Evolutionary conservation across 1,140 invertebrate species (phyloP).

Genomic region (Dryas iulia): DNA sequence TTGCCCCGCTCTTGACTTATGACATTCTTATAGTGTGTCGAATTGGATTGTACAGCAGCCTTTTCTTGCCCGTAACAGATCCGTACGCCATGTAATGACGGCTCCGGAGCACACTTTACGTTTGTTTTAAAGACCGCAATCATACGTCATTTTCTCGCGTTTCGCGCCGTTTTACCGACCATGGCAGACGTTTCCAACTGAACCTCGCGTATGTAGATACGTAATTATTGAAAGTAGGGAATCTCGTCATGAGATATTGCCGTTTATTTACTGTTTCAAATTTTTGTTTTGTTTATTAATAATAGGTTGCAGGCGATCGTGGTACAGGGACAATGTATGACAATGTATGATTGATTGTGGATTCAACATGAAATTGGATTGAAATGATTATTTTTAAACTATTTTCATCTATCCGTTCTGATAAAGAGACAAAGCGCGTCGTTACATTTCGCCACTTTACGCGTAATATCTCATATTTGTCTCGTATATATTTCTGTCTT

Average conservation of each 20-base stretch:
- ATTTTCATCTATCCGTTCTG: no score
- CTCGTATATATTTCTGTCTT: no score
- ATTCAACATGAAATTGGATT: no score
- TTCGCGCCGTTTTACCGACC: slow-evolving; percentile 58
- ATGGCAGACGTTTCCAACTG: slow-evolving; percentile 25
- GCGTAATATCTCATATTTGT: no score
- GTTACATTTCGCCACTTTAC: no score
- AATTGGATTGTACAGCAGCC: slow-evolving; percentile 36
- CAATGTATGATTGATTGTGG: no score
- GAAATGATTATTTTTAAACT: no score
- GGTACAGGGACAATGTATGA: no score
- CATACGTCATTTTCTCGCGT: slow-evolving; percentile 68
- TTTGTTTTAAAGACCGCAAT: slow-evolving; percentile 68
- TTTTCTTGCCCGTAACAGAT: slow-evolving; percentile 39
- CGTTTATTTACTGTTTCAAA: slow-evolving; percentile 4
- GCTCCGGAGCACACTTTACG: slow-evolving; percentile 47
- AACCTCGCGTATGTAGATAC: slow-evolving; percentile 35
- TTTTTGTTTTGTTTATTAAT: neutral
- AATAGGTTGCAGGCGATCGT: no score
- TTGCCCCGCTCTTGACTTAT: slow-evolving; percentile 35
- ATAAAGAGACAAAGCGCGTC: no score
- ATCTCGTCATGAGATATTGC: slow-evolving; percentile 39
- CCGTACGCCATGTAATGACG: slow-evolving; percentile 45
- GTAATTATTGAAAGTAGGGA: slow-evolving; percentile 55
- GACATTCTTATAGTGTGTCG: slow-evolving; percentile 35